A percentile compares a stretch with the other conserved stretches of the same genome.
phyloP scores from a whole-genome alignment of 2,797 vertebrate species.

The Phoxinus dragarum region DNA sequence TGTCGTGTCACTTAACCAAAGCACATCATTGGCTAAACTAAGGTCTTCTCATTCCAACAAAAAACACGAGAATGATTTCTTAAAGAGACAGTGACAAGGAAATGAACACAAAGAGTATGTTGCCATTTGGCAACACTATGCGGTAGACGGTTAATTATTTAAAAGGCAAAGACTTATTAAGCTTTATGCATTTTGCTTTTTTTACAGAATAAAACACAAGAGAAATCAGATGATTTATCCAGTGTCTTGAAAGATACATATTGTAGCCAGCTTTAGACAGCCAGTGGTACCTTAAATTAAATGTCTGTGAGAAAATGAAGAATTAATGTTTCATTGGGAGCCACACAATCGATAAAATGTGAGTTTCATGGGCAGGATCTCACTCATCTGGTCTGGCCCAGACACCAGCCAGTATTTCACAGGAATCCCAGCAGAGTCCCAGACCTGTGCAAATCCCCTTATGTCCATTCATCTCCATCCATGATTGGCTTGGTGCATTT shows the following conservation, averaged over 20 bases:
- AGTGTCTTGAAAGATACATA: neutral
- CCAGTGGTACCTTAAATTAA: constrained; percentile 18
- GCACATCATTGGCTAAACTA: too few species aligned
- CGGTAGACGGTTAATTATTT: neutral
- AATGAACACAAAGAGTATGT: too few species aligned
- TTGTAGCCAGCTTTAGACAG: neutral
- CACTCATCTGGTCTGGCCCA: constrained; percentile 34
- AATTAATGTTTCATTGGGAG: constrained; percentile 49
- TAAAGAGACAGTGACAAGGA: too few species aligned
- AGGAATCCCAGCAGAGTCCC: constrained; percentile 52
- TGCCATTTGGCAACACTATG: too few species aligned
- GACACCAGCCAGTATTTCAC: constrained; percentile 51
- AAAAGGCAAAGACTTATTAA: neutral
- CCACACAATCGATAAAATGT: constrained; percentile 46
- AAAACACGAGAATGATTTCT: too few species aligned
- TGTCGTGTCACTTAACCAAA: too few species aligned
- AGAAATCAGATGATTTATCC: neutral
- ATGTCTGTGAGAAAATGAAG: constrained; percentile 53
- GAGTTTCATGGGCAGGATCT: constrained; percentile 16
- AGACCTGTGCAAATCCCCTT: constrained; percentile 8
- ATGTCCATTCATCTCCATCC: constrained; percentile 53
- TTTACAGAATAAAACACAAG: neutral
- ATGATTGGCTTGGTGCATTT: constrained; percentile 44
- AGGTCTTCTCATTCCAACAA: too few species aligned
- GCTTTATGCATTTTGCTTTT: neutral